Evolutionary conservation across 2,888 invertebrate species (phyloP).

Genomic region (Reticulitermes lucifugus): DNA sequence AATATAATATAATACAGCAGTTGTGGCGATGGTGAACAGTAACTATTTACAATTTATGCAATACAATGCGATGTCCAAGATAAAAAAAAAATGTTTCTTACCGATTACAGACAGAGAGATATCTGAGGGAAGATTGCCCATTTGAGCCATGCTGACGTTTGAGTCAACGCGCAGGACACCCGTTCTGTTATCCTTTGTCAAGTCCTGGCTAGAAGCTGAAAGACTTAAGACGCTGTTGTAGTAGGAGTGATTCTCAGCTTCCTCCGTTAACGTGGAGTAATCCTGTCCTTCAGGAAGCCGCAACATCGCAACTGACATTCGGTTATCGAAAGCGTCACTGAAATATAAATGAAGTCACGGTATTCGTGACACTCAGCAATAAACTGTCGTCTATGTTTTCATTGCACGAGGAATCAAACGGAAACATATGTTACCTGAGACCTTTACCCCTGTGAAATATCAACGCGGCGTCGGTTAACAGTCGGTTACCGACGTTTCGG

Average conservation of each 20-base stretch:
- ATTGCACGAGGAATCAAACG: no score
- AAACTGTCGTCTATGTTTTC: no score
- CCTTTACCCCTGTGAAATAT: no score
- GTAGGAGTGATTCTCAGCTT: slow-evolving; percentile 52
- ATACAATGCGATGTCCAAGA: no score
- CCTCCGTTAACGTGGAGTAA: slow-evolving; percentile 68
- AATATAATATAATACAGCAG: no score
- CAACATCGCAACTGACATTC: slow-evolving; percentile 90
- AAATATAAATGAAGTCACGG: not conserved
- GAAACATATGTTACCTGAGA: no score
- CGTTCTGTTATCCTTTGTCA: not conserved
- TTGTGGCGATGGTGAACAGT: no score
- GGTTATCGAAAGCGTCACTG: slow-evolving; percentile 92
- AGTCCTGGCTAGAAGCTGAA: not conserved
- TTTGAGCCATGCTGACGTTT: slow-evolving; percentile 73
- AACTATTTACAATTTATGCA: no score
- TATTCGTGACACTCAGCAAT: not conserved
- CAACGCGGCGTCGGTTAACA: no score
- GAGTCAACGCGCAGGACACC: slow-evolving; percentile 77
- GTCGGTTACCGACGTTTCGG: no score
- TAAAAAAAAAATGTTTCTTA: not conserved
- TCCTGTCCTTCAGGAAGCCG: slow-evolving; percentile 89
- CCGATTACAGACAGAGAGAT: slow-evolving; percentile 47
- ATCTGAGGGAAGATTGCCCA: slow-evolving; percentile 55
- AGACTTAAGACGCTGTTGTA: slow-evolving; percentile 37